Conservation (phyloP, 2,113 vertebrate species). For the Calcarius ornatus region DNA sequence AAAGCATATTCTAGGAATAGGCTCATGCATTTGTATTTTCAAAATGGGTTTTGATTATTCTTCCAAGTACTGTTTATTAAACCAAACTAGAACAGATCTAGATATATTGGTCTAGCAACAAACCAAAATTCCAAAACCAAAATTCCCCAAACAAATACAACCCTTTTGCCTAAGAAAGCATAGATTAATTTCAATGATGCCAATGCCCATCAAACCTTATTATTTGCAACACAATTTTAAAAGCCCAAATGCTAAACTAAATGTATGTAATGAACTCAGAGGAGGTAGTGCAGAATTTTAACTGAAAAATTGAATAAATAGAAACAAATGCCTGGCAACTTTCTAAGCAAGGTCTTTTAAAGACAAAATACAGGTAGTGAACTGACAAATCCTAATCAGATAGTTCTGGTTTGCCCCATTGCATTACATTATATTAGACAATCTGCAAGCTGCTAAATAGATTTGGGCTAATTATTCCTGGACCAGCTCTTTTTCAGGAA, state of each 20-base stretch:
- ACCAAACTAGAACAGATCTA: not conserved
- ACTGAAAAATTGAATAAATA: not conserved
- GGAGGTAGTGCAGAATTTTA: not conserved
- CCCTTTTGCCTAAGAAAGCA: not conserved
- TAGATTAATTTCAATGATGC: not conserved
- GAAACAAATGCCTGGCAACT: not conserved
- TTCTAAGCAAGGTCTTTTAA: not conserved
- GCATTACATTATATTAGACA: not conserved
- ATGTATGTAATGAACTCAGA: not conserved
- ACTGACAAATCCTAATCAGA: not conserved
- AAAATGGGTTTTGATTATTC: not conserved
- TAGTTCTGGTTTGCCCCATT: not conserved
- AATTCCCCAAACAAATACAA: not conserved
- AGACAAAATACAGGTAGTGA: not conserved
- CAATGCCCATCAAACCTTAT: not conserved
- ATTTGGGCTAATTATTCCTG: slow-evolving; percentile 33
- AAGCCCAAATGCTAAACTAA: not conserved
- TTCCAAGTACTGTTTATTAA: not conserved
- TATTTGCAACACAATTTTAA: not conserved
- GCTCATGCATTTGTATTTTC: not conserved
- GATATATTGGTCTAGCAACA: not conserved
- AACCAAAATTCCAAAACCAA: not conserved
- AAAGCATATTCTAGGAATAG: not conserved
- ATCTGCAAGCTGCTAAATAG: slow-evolving; percentile 34
- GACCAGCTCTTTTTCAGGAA: slow-evolving; percentile 20